A percentile compares a stretch with the other conserved stretches of the same genome.
Conservation (phyloP, 1,140 invertebrate genomes). For the Arion vulgaris region DNA sequence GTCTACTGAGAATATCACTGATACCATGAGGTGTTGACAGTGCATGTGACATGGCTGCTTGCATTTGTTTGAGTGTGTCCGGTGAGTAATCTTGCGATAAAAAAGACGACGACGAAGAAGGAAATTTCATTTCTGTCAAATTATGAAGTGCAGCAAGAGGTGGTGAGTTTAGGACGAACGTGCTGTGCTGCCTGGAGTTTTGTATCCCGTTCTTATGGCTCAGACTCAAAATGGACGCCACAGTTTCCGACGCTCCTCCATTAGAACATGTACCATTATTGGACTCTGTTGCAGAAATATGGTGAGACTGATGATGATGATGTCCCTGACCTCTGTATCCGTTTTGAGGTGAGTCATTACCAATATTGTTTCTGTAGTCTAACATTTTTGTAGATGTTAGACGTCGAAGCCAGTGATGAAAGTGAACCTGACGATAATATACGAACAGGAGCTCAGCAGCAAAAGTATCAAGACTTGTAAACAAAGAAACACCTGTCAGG, state of each 20-base stretch:
- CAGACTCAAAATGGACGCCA: conserved; percentile 78
- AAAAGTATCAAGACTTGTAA: too few species aligned
- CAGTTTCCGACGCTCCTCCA: conserved; percentile 65
- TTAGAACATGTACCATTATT: background rate
- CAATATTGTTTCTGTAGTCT: conserved; percentile 39
- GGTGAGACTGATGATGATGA: conserved; percentile 37
- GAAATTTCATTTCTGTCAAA: conserved; percentile 89
- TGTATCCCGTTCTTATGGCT: conserved; percentile 40
- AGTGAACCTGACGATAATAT: too few species aligned
- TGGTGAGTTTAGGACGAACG: conserved; percentile 79
- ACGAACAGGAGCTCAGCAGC: too few species aligned
- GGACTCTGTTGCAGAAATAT: background rate
- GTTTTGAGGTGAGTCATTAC: conserved; percentile 31
- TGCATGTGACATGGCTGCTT: conserved; percentile 53
- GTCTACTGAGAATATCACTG: conserved; percentile 92
- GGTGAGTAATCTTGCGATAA: conserved; percentile 63
- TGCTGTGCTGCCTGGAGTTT: conserved; percentile 73
- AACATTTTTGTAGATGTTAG: conserved; percentile 39
- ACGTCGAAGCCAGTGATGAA: background rate
- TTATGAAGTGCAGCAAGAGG: conserved; percentile 93
- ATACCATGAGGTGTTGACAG: conserved; percentile 93
- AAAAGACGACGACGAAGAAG: conserved; percentile 62
- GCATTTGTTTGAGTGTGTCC: conserved; percentile 63
- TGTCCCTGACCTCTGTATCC: conserved; percentile 51
- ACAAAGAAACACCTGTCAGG: too few species aligned